Conservation (phyloP, 2,113 vertebrate species). For the Bos taurus region ARS-UCD2.0 NC_037332.1:78843001-78843500, state of each 20-base stretch:
- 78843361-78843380: background rate
- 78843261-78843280: background rate
- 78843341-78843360: background rate
- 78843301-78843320: background rate
- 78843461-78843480: background rate
- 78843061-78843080: background rate
- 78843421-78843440: background rate
- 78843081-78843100: background rate
- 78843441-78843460: background rate
- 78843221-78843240: background rate
- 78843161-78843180: background rate
- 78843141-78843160: background rate
- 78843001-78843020: background rate
- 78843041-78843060: background rate
- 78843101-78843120: background rate
- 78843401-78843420: background rate
- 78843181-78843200: background rate
- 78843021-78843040: background rate
- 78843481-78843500: background rate
- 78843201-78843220: background rate
- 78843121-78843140: background rate
- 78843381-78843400: background rate
- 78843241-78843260: background rate
- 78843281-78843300: background rate
- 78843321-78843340: background rate